Evolutionary conservation across 2,113 vertebrate species (phyloP).

Genomic region (Cathartes aura): DNA sequence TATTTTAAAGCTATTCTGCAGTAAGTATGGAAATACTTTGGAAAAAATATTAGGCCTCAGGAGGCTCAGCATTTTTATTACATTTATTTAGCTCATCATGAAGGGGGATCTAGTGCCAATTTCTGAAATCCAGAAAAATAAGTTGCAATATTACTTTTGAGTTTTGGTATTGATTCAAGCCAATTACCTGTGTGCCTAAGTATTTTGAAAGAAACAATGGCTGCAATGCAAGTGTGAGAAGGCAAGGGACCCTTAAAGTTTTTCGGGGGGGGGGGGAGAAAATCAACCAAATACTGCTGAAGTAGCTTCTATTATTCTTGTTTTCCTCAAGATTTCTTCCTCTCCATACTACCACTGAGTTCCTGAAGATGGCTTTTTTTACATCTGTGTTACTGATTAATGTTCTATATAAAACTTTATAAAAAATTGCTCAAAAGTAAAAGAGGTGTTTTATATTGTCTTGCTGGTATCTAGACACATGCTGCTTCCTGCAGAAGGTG

Average conservation of each 20-base stretch:
- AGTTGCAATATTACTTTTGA: slow-evolving; percentile 48
- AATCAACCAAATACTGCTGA: neutral
- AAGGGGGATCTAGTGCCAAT: slow-evolving; percentile 12
- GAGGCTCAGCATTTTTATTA: slow-evolving; percentile 69
- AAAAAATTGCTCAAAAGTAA: neutral
- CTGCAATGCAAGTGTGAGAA: too few relatives aligned
- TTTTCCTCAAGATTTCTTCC: neutral
- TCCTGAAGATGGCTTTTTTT: neutral
- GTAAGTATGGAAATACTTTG: slow-evolving; percentile 55
- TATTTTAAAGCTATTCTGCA: slow-evolving; percentile 65
- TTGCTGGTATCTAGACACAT: neutral
- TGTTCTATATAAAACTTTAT: neutral
- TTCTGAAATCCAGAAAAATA: slow-evolving; percentile 62
- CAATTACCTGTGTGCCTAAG: slow-evolving; percentile 20
- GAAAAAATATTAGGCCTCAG: slow-evolving; percentile 51
- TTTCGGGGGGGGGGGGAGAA: fast-evolving
- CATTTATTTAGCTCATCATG: slow-evolving; percentile 54
- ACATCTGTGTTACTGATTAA: neutral
- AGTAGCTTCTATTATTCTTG: neutral
- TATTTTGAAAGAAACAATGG: neutral
- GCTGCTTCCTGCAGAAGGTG: neutral
- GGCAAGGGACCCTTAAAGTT: neutral
- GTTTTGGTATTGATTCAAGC: slow-evolving; percentile 15
- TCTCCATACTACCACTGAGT: neutral
- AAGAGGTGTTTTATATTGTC: neutral